These are phyloP conservation scores for Erebia ligea DNA, from an alignment of 2,888 invertebrate species.

Conservation along the genomic window DNA sequence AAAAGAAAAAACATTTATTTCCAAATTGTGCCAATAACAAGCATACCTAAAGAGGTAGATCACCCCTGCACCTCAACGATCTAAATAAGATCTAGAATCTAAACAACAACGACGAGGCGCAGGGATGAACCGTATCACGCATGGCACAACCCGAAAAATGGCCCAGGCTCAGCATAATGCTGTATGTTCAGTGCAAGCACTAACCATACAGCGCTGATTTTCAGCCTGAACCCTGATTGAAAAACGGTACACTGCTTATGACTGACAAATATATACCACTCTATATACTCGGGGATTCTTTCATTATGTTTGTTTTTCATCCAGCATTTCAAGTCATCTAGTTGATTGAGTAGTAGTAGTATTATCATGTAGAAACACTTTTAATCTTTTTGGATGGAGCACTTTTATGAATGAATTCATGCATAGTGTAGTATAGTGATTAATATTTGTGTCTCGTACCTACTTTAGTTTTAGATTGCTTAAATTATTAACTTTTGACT, in stretches of 20 bases:
- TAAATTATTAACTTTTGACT: not conserved
- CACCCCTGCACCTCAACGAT: no score
- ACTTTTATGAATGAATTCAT: slow-evolving; percentile 11
- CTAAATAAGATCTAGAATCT: no score
- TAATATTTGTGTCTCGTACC: slow-evolving; percentile 15
- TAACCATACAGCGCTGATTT: no score
- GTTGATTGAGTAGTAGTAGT: slow-evolving; percentile 7
- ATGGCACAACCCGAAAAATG: no score
- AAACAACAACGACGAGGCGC: no score
- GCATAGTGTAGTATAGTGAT: slow-evolving; percentile 13
- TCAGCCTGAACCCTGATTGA: no score
- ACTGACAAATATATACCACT: not conserved
- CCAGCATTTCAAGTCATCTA: slow-evolving; percentile 15
- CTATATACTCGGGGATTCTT: not conserved
- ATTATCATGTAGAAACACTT: slow-evolving; percentile 17
- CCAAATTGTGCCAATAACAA: no score
- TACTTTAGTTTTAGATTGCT: slow-evolving; percentile 26
- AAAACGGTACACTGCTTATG: slow-evolving; percentile 16
- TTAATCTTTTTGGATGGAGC: slow-evolving; percentile 8
- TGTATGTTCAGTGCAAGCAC: no score
- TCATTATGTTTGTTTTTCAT: slow-evolving; percentile 7
- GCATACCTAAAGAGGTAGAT: no score
- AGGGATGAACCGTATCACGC: no score
- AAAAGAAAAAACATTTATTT: no score
- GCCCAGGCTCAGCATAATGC: no score